A percentile compares a stretch with the other conserved stretches of the same genome.
Evolutionary conservation across 2,113 vertebrate species (phyloP).

Genomic region (Silurus asotus): DNA sequence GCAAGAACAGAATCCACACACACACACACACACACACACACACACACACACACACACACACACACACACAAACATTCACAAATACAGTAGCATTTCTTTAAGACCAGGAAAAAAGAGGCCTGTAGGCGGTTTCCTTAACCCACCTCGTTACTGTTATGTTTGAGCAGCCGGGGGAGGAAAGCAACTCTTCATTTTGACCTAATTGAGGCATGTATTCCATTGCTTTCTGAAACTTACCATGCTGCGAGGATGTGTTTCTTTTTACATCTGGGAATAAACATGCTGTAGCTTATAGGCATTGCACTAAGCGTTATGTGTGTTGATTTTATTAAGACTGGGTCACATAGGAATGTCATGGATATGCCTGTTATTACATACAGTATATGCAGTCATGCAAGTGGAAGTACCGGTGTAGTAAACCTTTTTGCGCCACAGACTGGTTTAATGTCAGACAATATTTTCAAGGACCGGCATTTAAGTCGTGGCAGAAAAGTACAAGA

Average conservation of each 20-base stretch:
- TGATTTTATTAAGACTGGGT: background rate
- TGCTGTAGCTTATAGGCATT: constrained; percentile 6
- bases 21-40: constrained; percentile 30
- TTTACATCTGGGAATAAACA: constrained; percentile 37
- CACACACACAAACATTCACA: constrained; percentile 35
- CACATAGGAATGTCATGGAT: background rate
- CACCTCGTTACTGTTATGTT: constrained; percentile 73
- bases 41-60: constrained; percentile 7
- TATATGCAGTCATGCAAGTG: background rate
- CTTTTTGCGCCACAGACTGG: too few relatives aligned
- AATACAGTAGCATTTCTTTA: constrained; percentile 41
- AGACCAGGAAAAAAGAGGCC: constrained; percentile 54
- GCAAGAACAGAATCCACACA: constrained; percentile 45
- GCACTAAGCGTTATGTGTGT: background rate
- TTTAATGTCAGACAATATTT: too few relatives aligned
- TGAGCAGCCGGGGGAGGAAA: constrained; percentile 64
- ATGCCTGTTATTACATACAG: background rate
- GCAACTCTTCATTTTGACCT: constrained; percentile 78
- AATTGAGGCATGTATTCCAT: constrained; percentile 76
- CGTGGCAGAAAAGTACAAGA: too few relatives aligned
- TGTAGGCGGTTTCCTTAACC: constrained; percentile 67
- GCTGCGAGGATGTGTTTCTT: constrained; percentile 62
- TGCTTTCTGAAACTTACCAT: constrained; percentile 70
- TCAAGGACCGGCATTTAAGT: too few relatives aligned
- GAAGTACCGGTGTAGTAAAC: background rate